Evolutionary conservation across 1,140 invertebrate genomes (phyloP), one percentile per base, ranked within the genome.

Genomic region (Drosophila simulans): DNA sequence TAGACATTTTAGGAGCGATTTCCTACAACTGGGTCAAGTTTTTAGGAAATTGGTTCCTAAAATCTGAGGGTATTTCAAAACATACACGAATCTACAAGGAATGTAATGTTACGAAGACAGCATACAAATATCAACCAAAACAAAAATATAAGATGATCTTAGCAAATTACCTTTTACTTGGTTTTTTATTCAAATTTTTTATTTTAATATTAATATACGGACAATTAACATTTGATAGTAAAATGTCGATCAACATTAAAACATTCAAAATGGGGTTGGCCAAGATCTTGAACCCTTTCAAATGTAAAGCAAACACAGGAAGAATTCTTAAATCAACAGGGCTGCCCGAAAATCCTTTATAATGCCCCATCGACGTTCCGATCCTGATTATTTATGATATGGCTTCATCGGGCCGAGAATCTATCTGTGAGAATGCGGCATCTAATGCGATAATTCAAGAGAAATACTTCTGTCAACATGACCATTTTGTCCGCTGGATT

Each of bases 391-490:
- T 91, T 91, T 90, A 91, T 65, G 90, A 80, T 71, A 91, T 90
- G 80, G 80, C 90, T 91, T 91, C 83, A 91, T 91, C 76, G 84
- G 80, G 51, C 73, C 60, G 56, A 62, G 69, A 68, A 77, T 76
- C 35, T 70, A 49, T 54, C 82, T 80, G 88, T 84, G 84, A 84
- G 84, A 89, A 84, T 84, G 82, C 64, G 80, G 79, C 82, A 79
- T 88, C 78, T 88, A 81, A 88, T 91, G 85, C 90, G 83, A 91
- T 91, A 91, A 91, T 91, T 91, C 86, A 91, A 77, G 84, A 91
- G 90, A 91, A 91, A 91, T 91, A 90, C 85, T 88, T 90, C 90
- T 91, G 90, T 91, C 90, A 91, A 91, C 90, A 91, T 91, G 75
- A 82, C 80, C 75, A 91, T 91, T 91, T 81, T 83, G 69, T 84